Percentiles rank a stretch among this genome's conserved stretches.
Conservation (phyloP, 2,888 invertebrate genomes). For the Lithophane semibrunnea region DNA sequence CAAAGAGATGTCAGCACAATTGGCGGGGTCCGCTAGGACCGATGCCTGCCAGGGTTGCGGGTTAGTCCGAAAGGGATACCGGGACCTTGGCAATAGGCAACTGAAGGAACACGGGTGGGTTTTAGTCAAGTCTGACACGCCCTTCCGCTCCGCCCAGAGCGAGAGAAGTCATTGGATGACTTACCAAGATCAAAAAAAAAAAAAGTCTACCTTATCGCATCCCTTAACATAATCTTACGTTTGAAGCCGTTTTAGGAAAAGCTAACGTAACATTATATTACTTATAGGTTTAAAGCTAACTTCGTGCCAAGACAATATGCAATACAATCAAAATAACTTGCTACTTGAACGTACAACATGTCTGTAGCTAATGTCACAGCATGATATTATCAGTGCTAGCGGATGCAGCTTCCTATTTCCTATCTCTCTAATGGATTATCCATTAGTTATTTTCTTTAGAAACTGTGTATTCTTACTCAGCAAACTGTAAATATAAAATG, state of each 20-base stretch:
- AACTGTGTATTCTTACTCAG: conserved; percentile 16
- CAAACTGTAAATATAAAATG: conserved; percentile 1
- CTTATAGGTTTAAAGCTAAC: neutral
- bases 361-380: conserved; percentile 23
- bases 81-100: too few species aligned
- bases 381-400: conserved; percentile 39
- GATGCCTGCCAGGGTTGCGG: too few species aligned
- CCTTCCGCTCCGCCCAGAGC: too few species aligned
- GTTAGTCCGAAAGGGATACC: too few species aligned
- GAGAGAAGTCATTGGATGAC: too few species aligned
- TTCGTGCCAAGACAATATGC: conserved; percentile 47
- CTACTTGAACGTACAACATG: neutral
- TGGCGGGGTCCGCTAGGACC: too few species aligned
- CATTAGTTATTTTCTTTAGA: conserved; percentile 28
- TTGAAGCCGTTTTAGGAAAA: neutral
- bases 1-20: too few species aligned
- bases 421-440: conserved; percentile 39
- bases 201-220: too few species aligned
- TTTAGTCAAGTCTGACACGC: too few species aligned
- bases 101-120: too few species aligned
- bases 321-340: conserved; percentile 24
- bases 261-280: neutral
- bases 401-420: conserved; percentile 36
- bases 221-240: too few species aligned
- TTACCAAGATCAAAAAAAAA: too few species aligned